Percentiles rank a stretch among this genome's conserved stretches.
Conservation (phyloP, 2,888 invertebrate genomes). For the Xanthostigma xanthostigma region DNA sequence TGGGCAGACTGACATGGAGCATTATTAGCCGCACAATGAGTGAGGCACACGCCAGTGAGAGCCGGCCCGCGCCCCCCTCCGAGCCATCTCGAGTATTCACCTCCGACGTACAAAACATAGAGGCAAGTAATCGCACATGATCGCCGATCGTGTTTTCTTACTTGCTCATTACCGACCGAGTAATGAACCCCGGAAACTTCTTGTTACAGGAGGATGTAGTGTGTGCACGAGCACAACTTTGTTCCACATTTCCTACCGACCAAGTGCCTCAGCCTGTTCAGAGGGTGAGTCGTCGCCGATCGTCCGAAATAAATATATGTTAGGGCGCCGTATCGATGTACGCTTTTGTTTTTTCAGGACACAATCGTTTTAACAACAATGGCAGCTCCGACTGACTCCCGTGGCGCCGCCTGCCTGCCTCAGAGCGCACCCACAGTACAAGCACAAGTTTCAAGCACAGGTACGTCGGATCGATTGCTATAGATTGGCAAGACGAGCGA, state of each 20-base stretch:
- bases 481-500: too few species aligned
- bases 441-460: conserved; percentile 15
- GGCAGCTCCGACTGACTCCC: conserved; percentile 22
- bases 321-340: neutral
- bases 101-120: conserved; percentile 13
- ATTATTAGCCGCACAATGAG: conserved; percentile 24
- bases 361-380: conserved; percentile 13
- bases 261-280: conserved; percentile 35
- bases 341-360: conserved; percentile 6
- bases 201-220: conserved; percentile 11
- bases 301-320: neutral
- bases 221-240: conserved; percentile 6
- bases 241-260: conserved; percentile 32
- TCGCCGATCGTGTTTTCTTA: neutral
- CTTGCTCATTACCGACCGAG: too few species aligned
- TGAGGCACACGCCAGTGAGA: conserved; percentile 12
- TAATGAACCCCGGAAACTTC: neutral
- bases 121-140: conserved; percentile 5
- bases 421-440: conserved; percentile 22
- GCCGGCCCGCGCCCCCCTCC: conserved; percentile 18
- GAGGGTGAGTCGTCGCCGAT: conserved; percentile 19
- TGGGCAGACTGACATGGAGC: conserved; percentile 36
- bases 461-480: neutral
- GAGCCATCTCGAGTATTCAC: conserved; percentile 22
- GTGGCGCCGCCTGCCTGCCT: conserved; percentile 15